Evolutionary conservation across 2,888 invertebrate species (phyloP), one percentile per base, ranked within the genome.

Genomic region (Drosophila atroscutellata): DNA sequence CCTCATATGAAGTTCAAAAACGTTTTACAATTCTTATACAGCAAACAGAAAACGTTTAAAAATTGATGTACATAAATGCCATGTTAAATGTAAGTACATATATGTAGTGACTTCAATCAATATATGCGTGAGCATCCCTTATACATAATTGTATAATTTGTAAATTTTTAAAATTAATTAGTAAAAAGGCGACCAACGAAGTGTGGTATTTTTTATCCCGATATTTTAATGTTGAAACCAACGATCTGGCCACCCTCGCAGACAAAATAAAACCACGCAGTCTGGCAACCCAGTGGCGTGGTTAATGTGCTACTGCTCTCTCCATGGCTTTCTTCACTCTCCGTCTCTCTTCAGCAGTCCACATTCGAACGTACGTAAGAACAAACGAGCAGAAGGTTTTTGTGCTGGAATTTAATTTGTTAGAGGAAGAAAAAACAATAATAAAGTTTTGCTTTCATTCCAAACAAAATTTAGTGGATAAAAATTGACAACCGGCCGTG

Each of bases 371-470:
- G 77, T 64, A 78, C 77, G 80, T 72, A 76, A 76, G 79, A 79
- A 80, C 79, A 79, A 79, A 79, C 79, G 81, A 37, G 73, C 81
- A 80, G 77, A 68, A 80, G 78, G 79, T 81, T 81, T 74, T 74
- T 81, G 83, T 89, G 86, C 81, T 88, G 90, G 81, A 91, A 91
- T 91, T 83, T 78, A 78, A 78, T 78, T 90, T 87, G 91, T 83
- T 90, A 90, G 90, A 91, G 85, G 81, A 91, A 90, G 91, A 91
- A 90, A 89, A 89, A 91, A 91, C 90, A 91, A 91, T 88, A 91
- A 91, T 91, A 87, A 85, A 86, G 74, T 74, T 81, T 73, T 89
- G 77, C 70, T 89, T 76, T 77, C 79, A 78, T 79, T 81, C 75
- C 75, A 88, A 86, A 83, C 80, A 90, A 86, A 84, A 60, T 76